Base-by-base conservation (phyloP, 2,797 vertebrate genomes). In the Liparis tanakae region DNA sequence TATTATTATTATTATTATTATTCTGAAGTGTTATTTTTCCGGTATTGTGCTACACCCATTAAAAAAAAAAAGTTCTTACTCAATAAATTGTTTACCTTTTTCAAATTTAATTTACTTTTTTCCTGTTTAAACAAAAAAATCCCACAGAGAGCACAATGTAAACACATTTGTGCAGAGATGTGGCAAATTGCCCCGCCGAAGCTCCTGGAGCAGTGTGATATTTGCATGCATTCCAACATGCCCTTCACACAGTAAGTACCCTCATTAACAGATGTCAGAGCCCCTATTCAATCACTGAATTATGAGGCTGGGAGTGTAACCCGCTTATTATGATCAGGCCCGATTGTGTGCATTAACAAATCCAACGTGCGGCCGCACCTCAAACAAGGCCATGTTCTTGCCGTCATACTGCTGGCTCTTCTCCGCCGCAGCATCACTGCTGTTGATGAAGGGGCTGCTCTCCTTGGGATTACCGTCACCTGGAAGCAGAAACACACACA, bases 391-490 rank as follows among this genome's bases (percentile, higher is more conserved):
- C 98, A 99, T 98, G 95, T 98, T 96, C 92, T 98, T 99, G 91
- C 95, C 96, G 1, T 98, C 97, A 0, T 98, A 98, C 73, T 98
- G 97, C 85, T 97, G 97, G 68, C 95, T 97, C 87, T 98, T 98
- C 89, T 99, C 98, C 69, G 94, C 91, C 56, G 98, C 96, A 0
- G 94, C 91, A 89, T 99, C 97, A 0, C 96, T 98, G 94, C 97
- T 99, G 93, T 99, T 99, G 93, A 99, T 99, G 94, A 99, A 99
- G 39, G 98, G 98, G 79, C 97, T 98, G 95, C 96, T 99, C 88
- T 99, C 98, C 92, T 99, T 99, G 78, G 97, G 97, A 85, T 97
- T 98, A 83, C 96, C 97, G 95, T 99, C 98, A 2, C 96, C 98
- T 99, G 89, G 6, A 70, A 88, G 48, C 34, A 79, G 2, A 84